Base-by-base conservation (phyloP, 2,888 invertebrate genomes). In the Drosophila crucigera region DNA sequence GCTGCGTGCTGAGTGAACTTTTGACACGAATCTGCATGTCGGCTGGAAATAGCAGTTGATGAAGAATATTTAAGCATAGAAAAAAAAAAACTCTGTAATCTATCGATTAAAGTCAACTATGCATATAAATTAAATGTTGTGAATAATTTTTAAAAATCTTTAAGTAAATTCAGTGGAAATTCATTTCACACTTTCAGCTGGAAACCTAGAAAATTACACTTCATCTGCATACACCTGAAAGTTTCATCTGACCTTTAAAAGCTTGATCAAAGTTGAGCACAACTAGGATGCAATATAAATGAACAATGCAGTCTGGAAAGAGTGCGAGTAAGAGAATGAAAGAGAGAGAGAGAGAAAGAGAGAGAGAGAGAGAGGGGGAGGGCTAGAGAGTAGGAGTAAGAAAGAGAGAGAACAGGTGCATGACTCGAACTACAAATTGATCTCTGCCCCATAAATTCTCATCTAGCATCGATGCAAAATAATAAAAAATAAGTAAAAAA, bases 381-480 rank as follows among this genome's bases (percentile, higher is more conserved):
- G 7, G 14, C 2, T 4, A 37, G n/a, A 14, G 37, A 69, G 19
- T 62, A 35, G 49, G 7, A 30, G 30, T n/a, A n/a, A 56, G n/a
- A 56, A 14, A 9, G 56, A 39, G 35, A 25, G 19, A 39, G 25
- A 25, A 41, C 41, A 7, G 19, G 35, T 54, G 31, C 39, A 62
- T 37, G 30, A 9, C 39, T 39, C 30, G 63, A 70, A 52, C 63
- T 28, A 28, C 49, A 59, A 75, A 68, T 64, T 70, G 56, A 76
- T 76, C 68, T 59, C 47, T 53, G 65, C 35, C 59, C 28, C 60
- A 64, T 76, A 68, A 80, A 72, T 67, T 78, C 25, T 35, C 60
- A 68, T 50, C 59, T 60, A 63, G 62, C 63, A 60, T 52, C 49
- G 65, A 67, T 68, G 54, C 11, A 30, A 49, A 41, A 16, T 25